Conservation (phyloP, 2,888 invertebrate genomes). For the Orchesella flavescens region DNA sequence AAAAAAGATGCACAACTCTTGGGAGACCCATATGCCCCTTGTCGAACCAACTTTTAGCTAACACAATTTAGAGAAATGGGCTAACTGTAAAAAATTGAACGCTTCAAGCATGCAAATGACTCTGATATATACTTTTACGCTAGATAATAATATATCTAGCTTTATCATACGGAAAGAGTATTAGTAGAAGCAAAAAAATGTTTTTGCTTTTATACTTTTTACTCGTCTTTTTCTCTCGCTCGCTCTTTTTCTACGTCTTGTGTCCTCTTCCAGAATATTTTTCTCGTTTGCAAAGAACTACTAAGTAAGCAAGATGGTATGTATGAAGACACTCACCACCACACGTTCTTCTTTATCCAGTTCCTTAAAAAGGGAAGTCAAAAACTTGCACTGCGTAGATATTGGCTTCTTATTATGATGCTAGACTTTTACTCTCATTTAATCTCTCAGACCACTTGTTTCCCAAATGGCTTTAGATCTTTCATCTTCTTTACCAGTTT, state of each 20-base stretch:
- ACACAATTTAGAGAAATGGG: constrained; percentile 64
- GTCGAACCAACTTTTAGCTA: constrained; percentile 59
- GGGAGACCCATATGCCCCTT: constrained; percentile 53
- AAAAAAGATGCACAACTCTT: constrained; percentile 18
- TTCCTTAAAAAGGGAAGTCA: background rate
- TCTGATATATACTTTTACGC: background rate
- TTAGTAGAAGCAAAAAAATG: no score
- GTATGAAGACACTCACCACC: constrained; percentile 8
- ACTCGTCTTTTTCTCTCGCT: no score
- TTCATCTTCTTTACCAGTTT: constrained; percentile 7
- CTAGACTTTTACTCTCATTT: constrained; percentile 52
- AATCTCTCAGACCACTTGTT: constrained; percentile 61
- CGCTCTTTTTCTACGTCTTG: no score
- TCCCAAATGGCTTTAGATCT: constrained; percentile 49
- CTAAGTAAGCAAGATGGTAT: no score
- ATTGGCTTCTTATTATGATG: constrained; percentile 47
- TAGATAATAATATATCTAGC: background rate
- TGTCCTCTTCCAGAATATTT: no score
- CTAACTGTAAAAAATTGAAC: constrained; percentile 63
- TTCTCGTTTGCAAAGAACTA: no score
- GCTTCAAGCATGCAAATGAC: constrained; percentile 61
- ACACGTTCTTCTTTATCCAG: constrained; percentile 23
- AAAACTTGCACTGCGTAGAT: background rate
- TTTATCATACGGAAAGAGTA: no score
- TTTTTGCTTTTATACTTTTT: no score